Conservation (phyloP, 2,888 invertebrate genomes). For the Crepidodera aurea region DNA sequence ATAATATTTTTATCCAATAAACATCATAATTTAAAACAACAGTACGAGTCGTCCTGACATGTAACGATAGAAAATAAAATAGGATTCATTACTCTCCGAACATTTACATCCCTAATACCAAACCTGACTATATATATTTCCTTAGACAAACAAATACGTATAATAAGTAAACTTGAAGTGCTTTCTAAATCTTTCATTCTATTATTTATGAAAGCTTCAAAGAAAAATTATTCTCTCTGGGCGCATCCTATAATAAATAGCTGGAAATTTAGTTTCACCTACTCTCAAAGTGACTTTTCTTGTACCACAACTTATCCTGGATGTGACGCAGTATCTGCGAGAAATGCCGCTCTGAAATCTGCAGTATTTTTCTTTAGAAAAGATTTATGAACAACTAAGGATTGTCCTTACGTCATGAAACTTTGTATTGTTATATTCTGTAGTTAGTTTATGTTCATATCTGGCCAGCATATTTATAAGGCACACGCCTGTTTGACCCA, state of each 20-base stretch:
- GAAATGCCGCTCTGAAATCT: conserved; percentile 5
- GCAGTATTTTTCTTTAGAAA: not conserved
- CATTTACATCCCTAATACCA: too few species aligned
- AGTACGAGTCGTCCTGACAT: too few species aligned
- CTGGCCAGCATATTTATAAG: too few species aligned
- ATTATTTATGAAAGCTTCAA: conserved; percentile 20
- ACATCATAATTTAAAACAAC: too few species aligned
- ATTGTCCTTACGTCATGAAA: not conserved
- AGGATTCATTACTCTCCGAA: too few species aligned
- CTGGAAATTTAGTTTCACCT: conserved; percentile 28
- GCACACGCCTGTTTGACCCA: too few species aligned
- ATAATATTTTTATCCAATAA: too few species aligned
- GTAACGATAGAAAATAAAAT: too few species aligned
- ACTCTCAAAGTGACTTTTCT: conserved; percentile 37
- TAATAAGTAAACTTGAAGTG: conserved; percentile 3
- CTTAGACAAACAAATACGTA: too few species aligned
- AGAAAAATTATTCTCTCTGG: conserved; percentile 19
- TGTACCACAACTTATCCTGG: conserved; percentile 33
- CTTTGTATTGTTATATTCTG: not conserved
- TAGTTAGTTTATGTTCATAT: not conserved
- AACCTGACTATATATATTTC: too few species aligned
- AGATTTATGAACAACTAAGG: conserved; percentile 5
- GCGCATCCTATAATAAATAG: conserved; percentile 18
- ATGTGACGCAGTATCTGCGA: conserved; percentile 23
- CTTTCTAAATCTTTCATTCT: conserved; percentile 11